phyloP scores from a whole-genome alignment of 2,113 vertebrate genomes.

The Misgurnus anguillicaudatus region DNA sequence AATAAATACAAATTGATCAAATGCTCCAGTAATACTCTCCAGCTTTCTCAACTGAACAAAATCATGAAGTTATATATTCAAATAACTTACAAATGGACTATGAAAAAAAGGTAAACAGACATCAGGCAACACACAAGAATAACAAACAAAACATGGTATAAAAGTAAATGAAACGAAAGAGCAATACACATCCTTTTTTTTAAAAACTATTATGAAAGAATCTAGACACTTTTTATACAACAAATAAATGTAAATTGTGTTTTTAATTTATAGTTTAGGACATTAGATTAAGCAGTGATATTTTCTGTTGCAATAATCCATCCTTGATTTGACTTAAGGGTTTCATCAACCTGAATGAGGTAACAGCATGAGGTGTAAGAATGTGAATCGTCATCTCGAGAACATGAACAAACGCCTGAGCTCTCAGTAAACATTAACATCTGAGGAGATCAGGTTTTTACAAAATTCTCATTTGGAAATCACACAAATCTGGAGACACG shows the following conservation, averaged over 20 bases:
- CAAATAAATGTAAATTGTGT: conserved; percentile 55
- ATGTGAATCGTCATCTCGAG: conserved; percentile 1
- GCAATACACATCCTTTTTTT: conserved; percentile 49
- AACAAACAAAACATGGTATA: conserved; percentile 59
- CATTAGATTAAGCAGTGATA: conserved; percentile 50
- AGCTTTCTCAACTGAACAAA: conserved; percentile 74
- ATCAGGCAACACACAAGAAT: conserved; percentile 60
- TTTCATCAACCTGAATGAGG: conserved; percentile 47
- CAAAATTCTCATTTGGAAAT: conserved; percentile 44
- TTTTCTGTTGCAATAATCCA: conserved; percentile 51
- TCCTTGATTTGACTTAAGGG: conserved; percentile 44
- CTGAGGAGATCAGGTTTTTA: conserved; percentile 39
- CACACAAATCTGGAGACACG: conserved; percentile 9
- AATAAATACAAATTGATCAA: conserved; percentile 95
- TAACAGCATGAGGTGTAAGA: conserved; percentile 45
- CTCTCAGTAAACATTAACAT: conserved; percentile 37
- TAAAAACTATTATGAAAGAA: conserved; percentile 61
- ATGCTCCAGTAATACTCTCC: conserved; percentile 76
- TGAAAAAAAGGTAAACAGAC: conserved; percentile 74
- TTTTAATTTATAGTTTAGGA: conserved; percentile 58
- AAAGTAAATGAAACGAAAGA: conserved; percentile 49
- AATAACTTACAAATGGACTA: conserved; percentile 81
- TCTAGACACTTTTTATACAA: conserved; percentile 59
- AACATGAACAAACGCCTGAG: conserved; percentile 38
- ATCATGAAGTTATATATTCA: conserved; percentile 69